Percentiles rank a stretch among this genome's conserved stretches.
These are phyloP conservation scores for Talpa occidentalis DNA, from an alignment of 2,113 vertebrate species.

Conservation along the genomic window DNA sequence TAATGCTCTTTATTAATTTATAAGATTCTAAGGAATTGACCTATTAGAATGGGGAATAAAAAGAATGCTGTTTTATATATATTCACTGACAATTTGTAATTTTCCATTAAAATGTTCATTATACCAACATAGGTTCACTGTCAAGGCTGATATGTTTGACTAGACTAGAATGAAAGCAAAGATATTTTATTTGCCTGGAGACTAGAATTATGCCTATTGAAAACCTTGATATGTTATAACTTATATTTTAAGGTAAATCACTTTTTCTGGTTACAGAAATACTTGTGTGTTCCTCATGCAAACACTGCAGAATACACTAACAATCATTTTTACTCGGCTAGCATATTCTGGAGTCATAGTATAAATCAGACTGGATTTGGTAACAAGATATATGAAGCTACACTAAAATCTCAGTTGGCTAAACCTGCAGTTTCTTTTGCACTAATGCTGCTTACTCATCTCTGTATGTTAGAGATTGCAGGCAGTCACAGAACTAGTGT, in stretches of 20 bases:
- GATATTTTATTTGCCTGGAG: neutral
- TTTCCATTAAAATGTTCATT: neutral
- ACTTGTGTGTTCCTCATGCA: neutral
- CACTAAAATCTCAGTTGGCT: neutral
- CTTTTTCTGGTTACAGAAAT: neutral
- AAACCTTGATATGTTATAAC: neutral
- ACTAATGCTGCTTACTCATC: neutral
- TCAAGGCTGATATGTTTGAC: neutral
- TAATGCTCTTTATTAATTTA: conserved; percentile 5
- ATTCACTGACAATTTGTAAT: neutral
- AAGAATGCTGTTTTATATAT: neutral
- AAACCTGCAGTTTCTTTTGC: neutral
- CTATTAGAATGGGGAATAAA: neutral
- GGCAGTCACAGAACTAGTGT: neutral
- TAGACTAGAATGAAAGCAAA: neutral
- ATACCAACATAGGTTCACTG: neutral
- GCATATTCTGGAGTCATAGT: neutral
- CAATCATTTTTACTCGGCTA: neutral
- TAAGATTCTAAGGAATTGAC: neutral
- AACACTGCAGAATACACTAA: neutral
- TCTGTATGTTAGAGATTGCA: neutral
- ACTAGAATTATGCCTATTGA: neutral
- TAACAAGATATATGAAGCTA: neutral
- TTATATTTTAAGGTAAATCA: neutral
- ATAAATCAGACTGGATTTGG: neutral